Base-by-base conservation (phyloP, 2,113 vertebrate genomes). In the Eira barbara region DNA sequence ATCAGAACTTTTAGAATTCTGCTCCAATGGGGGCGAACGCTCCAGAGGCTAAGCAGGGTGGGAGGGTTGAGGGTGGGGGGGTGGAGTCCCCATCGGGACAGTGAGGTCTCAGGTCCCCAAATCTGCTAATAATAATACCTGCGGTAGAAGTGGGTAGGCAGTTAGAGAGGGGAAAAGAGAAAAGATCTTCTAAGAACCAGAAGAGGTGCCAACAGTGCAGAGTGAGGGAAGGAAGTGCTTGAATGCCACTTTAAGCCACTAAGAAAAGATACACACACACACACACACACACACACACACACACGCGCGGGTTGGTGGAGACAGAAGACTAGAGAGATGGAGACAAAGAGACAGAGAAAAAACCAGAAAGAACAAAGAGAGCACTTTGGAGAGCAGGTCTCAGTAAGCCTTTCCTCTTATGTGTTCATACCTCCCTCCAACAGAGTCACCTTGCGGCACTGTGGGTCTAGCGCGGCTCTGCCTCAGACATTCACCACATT, bases 361-460 rank as follows among this genome's bases (percentile, higher is more conserved):
- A 39, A 21, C 0, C 63, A 87, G 13, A 87, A 71, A 71, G 34
- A 71, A 29, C 21, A 34, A 17, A 31, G n/a, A 17, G 42, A 73
- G 49, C 17, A 0, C 61, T 80, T 36, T 15, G n/a, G 9, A 29
- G 29, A 55, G 45, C 73, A 4, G 20, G 59, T 21, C n/a, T 25
- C 36, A 55, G 36, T 27, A 14, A 25, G 47, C n/a, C 36, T 36
- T 10, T 69, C 47, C 29, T 21, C 73, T 76, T 20, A 2, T 6
- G 10, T 39, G 18, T 23, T 42, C 2, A n/a, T 7, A 20, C 18
- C 34, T 3, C 14, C 25, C 4, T 13, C 14, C 39, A 7, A 1
- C 61, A 42, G n/a, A 29, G 25, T 15, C 31, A 3, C 45, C 45
- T 20, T 49, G 55, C 25, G 67, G 21, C 34, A n/a, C 17, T 23